Percentiles rank a stretch among this genome's conserved stretches.
Evolutionary conservation across 2,113 vertebrate species (phyloP).

Genomic region (Dipodomys spectabilis): DNA sequence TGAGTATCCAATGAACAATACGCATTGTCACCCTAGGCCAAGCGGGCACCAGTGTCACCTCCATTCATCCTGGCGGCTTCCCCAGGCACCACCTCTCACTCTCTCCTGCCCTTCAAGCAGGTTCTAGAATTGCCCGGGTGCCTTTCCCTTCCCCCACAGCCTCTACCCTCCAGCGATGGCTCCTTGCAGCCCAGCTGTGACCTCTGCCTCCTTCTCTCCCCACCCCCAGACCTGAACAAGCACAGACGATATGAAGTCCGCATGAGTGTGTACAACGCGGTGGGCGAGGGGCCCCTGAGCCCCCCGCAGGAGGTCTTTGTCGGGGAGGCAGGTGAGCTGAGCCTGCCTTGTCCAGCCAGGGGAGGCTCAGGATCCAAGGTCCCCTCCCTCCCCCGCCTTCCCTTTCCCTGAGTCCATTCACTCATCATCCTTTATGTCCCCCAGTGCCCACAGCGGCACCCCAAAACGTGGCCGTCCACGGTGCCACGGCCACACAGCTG

Average conservation of each 20-base stretch:
- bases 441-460: constrained; percentile 94
- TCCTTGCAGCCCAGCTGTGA: background rate
- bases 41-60: rapidly evolving
- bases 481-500: constrained; percentile 94
- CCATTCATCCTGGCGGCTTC: background rate
- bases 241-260: constrained; percentile 97
- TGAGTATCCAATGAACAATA: rapidly evolving
- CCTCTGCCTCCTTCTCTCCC: background rate
- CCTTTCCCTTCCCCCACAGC: rapidly evolving
- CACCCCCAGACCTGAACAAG: constrained; percentile 92
- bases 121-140: rapidly evolving
- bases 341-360: rapidly evolving
- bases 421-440: constrained; percentile 28
- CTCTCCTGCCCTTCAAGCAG: background rate
- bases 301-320: constrained; percentile 97
- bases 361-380: rapidly evolving
- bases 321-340: constrained; percentile 94
- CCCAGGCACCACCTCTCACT: background rate
- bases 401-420: too few relatives aligned
- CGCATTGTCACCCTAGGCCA: background rate
- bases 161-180: rapidly evolving
- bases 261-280: constrained; percentile 96
- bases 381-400: rapidly evolving
- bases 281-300: constrained; percentile 94
- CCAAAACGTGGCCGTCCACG: constrained; percentile 92